phyloP scores from a whole-genome alignment of 2,797 vertebrate species.

The Mus spretus region DNA sequence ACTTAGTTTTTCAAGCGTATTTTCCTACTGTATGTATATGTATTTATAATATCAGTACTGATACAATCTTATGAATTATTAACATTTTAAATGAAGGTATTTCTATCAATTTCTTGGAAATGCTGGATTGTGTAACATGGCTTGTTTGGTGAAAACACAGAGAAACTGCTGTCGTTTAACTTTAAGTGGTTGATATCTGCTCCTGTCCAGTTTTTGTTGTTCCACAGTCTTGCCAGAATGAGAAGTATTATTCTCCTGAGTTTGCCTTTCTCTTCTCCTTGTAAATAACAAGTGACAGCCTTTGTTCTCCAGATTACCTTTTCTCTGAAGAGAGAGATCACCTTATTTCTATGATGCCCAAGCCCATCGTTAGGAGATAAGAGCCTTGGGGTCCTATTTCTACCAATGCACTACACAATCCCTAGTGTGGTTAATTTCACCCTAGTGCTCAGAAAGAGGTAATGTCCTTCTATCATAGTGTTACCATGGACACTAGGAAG shows the following conservation, averaged over 20 bases:
- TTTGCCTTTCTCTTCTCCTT: conserved; percentile 50
- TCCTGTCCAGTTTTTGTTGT: background rate
- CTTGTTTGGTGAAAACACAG: background rate
- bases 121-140: background rate
- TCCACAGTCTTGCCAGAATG: background rate
- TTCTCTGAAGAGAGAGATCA: conserved; percentile 52
- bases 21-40: conserved; percentile 17
- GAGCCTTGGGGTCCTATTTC: conserved; percentile 28
- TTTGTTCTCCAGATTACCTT: conserved; percentile 43
- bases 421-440: conserved; percentile 61
- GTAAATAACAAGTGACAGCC: conserved; percentile 21
- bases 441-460: conserved; percentile 60
- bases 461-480: conserved; percentile 37
- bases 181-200: background rate
- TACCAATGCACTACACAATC: conserved; percentile 42
- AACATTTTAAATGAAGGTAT: conserved; percentile 33
- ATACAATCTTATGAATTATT: background rate
- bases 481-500: background rate
- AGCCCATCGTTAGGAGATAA: conserved; percentile 34
- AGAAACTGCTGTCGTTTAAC: background rate
- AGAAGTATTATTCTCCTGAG: conserved; percentile 49
- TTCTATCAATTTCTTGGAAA: background rate
- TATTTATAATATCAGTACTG: background rate
- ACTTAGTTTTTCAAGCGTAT: conserved; percentile 12
- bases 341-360: conserved; percentile 54